Percentiles rank a stretch among this genome's conserved stretches.
Conservation (phyloP, 2,113 vertebrate species). For the Nothobranchius furzeri region DNA sequence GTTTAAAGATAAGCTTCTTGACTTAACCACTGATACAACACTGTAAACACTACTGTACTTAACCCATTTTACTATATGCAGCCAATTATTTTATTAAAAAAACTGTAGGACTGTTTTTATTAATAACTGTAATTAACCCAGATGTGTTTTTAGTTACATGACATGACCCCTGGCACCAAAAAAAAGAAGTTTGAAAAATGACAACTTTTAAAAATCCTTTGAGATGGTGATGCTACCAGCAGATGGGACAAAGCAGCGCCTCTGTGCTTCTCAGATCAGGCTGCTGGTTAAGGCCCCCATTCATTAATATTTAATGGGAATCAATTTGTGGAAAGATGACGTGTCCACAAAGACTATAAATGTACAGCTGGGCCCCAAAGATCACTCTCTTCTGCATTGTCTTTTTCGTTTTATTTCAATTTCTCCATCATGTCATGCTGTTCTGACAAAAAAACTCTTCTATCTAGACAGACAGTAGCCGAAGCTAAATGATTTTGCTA, state of each 20-base stretch:
- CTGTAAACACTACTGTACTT: neutral
- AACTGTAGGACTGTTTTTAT: too few relatives aligned
- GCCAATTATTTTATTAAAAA: too few relatives aligned
- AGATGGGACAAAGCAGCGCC: constrained; percentile 7
- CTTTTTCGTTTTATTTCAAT: neutral
- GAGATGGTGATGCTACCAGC: too few relatives aligned
- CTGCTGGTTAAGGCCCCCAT: constrained; percentile 34
- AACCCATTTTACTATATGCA: too few relatives aligned
- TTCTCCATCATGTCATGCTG: neutral
- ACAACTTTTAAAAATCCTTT: too few relatives aligned
- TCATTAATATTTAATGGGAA: constrained; percentile 68
- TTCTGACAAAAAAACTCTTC: neutral
- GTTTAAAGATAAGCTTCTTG: neutral
- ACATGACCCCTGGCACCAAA: too few relatives aligned
- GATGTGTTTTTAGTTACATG: too few relatives aligned
- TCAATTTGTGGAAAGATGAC: constrained; percentile 54
- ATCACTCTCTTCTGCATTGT: neutral
- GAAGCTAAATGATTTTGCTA: too few relatives aligned
- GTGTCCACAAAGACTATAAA: constrained; percentile 21
- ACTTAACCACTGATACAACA: neutral
- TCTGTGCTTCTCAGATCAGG: constrained; percentile 13
- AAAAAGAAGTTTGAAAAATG: too few relatives aligned
- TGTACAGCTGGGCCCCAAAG: constrained; percentile 22
- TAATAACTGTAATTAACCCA: too few relatives aligned
- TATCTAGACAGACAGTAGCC: too few relatives aligned